Evolutionary conservation across 2,797 vertebrate species (phyloP).

Genomic region (Pachyuromys duprasi): DNA sequence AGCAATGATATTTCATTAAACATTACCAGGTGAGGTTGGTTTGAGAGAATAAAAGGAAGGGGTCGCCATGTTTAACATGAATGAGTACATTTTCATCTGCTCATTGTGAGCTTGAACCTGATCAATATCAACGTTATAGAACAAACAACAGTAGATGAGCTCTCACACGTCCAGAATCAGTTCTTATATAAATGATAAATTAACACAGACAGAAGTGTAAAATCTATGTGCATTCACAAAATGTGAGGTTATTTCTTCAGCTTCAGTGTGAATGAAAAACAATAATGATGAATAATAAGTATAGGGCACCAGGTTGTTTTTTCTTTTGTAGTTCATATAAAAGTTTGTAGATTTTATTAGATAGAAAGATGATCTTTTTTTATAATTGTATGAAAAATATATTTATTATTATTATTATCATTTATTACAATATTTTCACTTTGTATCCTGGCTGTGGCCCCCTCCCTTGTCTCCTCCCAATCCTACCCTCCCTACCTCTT

Average conservation of each 20-base stretch:
- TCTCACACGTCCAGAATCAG: neutral
- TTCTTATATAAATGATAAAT: neutral
- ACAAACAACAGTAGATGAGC: neutral
- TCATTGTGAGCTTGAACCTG: neutral
- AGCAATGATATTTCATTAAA: neutral
- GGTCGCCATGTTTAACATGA: neutral
- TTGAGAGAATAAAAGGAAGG: neutral
- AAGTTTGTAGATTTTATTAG: neutral
- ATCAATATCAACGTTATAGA: neutral
- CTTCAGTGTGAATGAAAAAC: neutral
- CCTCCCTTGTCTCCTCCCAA: too few species aligned
- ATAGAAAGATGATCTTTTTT: neutral
- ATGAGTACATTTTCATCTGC: neutral
- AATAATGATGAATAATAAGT: neutral
- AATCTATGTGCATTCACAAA: neutral
- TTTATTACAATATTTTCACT: too few species aligned
- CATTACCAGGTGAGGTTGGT: neutral
- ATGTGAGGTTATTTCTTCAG: neutral
- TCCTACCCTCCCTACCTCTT: too few species aligned
- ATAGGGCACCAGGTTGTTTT: neutral
- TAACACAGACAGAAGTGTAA: neutral
- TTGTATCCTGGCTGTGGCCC: too few species aligned
- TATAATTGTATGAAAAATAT: too few species aligned
- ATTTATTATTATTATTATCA: too few species aligned
- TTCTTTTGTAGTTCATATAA: neutral